phyloP scores from a whole-genome alignment of 1,140 invertebrate species.

The Drosophila persimilis region DNA sequence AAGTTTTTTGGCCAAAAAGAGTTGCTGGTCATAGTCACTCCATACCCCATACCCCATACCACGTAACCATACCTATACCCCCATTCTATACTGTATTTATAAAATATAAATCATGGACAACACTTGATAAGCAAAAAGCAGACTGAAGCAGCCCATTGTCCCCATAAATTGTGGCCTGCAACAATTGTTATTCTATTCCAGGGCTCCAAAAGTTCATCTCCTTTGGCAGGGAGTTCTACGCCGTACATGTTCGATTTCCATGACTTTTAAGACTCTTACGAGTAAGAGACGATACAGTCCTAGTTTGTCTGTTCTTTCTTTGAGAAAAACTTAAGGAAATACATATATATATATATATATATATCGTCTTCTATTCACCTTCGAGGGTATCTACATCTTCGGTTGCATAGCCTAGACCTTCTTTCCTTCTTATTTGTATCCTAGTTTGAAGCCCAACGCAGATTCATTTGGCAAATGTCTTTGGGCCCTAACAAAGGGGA shows the following conservation, averaged over 20 bases:
- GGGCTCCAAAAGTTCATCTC: conserved; percentile 36
- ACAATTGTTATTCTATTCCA: conserved; percentile 74
- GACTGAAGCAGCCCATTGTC: conserved; percentile 23
- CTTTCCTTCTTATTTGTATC: not conserved
- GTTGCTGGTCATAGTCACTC: conserved; percentile 9
- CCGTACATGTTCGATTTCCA: too few species aligned
- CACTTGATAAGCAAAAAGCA: conserved; percentile 39
- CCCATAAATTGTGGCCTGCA: conserved; percentile 60
- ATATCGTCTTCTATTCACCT: too few species aligned
- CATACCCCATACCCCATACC: conserved; percentile 1
- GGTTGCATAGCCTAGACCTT: conserved; percentile 10
- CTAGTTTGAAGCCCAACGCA: conserved; percentile 29
- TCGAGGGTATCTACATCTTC: too few species aligned
- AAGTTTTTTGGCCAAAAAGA: conserved; percentile 49
- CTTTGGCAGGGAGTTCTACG: too few species aligned
- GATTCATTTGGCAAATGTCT: conserved; percentile 75
- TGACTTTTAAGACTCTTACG: not conserved
- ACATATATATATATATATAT: too few species aligned
- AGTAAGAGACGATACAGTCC: too few species aligned
- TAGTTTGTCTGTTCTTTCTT: too few species aligned
- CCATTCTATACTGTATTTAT: conserved; percentile 7
- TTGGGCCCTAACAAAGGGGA: conserved; percentile 50
- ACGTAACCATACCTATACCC: conserved; percentile 1
- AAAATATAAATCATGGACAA: conserved; percentile 64
- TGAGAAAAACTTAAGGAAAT: too few species aligned